Base-by-base conservation (phyloP, 2,113 vertebrate genomes). In the Bostrychus sinensis region DNA sequence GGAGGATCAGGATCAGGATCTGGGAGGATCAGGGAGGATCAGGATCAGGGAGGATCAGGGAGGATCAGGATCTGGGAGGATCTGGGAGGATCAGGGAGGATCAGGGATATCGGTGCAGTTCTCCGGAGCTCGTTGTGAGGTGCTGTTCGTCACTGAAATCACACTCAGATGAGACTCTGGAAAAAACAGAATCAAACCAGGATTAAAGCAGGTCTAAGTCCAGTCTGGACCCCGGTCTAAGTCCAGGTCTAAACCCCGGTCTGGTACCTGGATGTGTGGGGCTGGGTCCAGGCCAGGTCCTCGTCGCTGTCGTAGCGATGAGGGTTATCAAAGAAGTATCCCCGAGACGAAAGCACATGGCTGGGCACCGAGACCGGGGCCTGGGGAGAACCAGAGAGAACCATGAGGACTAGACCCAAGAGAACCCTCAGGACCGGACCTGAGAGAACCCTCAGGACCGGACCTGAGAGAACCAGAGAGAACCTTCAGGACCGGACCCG, bases 291-390 rank as follows among this genome's bases (percentile, higher is more conserved):
- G 0, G 94, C 94, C 22, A 98, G 89, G 62, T 98, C 95, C 0
- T 98, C 96, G 5, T 97, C 96, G 0, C 96, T 98, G 88, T 98
- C 96, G 0, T 98, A 97, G 66, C 96, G 93, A 22, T 93, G 92
- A 61, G 96, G 96, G 83, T 98, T 97, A 90, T 98, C 96, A 38
- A 97, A 98, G 92, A 97, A 98, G 8, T 97, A 97, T 17, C 94
- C 94, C 38, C 94, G 90, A 78, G 93, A 93, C 10, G 92, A 94
- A 85, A 96, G 96, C 37, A 93, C 92, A 0, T 95, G 95, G 76
- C 91, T 94, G 1, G 94, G 94, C 53, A 96, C 92, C 55, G 93
- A 91, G 12, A 92, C 75, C 0, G 67, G 92, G 60, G 85, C 93
- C 96, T 98, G 74, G 0, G 57, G 23, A 70, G 46, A 54, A 17